Evolutionary conservation across 2,888 invertebrate species (phyloP).

Genomic region (Euzophera pinguis): DNA sequence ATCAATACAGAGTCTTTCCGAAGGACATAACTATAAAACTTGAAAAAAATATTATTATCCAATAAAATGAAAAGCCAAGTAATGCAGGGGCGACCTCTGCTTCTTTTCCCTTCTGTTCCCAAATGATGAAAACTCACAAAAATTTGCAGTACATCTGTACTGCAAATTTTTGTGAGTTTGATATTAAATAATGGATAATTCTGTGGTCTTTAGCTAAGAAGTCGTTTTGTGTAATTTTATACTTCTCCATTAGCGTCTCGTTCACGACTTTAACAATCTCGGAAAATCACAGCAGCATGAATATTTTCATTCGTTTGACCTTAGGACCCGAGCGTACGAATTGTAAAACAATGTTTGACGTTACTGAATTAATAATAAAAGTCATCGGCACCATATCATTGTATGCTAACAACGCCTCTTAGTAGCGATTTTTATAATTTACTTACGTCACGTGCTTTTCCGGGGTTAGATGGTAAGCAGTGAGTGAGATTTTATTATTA

Average conservation of each 20-base stretch:
- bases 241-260: neutral
- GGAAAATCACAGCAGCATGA: neutral
- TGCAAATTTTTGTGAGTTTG: no score
- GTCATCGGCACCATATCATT: neutral
- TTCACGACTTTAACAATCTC: neutral
- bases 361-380: neutral
- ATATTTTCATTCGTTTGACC: neutral
- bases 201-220: neutral
- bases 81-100: no score
- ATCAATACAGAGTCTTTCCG: no score
- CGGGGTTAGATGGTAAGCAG: neutral
- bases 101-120: no score
- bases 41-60: no score
- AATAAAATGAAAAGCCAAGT: no score
- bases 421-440: neutral
- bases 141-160: no score
- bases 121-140: no score
- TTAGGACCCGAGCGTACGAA: slow-evolving; percentile 1
- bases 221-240: neutral
- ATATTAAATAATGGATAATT: neutral
- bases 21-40: no score
- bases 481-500: neutral
- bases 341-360: slow-evolving; percentile 1
- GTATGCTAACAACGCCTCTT: neutral
- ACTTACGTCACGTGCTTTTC: neutral